phyloP scores from a whole-genome alignment of 2,888 invertebrate genomes.

The Aphidius colemani region DNA sequence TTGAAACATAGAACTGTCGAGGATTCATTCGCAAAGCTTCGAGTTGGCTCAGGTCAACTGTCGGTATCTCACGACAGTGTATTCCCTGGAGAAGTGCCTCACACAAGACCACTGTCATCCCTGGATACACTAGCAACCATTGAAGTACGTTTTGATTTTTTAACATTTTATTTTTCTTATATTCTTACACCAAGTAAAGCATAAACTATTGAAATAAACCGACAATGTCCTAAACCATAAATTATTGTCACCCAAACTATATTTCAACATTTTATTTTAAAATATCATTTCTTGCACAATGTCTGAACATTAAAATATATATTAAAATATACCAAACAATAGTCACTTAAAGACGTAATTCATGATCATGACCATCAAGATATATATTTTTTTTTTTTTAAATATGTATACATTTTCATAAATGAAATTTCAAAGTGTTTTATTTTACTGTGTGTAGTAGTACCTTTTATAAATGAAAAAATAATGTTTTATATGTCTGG shows the following conservation, averaged over 20 bases:
- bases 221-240: not conserved
- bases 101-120: slow-evolving; percentile 54
- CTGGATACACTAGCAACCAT: slow-evolving; percentile 52
- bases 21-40: slow-evolving; percentile 51
- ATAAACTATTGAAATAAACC: not conserved
- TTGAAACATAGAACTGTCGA: slow-evolving; percentile 48
- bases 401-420: not conserved
- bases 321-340: not conserved
- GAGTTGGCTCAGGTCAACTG: slow-evolving; percentile 64
- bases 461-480: too few relatives aligned
- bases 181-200: not conserved
- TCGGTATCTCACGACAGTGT: slow-evolving; percentile 92
- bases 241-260: slow-evolving; percentile 1
- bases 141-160: slow-evolving; percentile 46
- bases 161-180: not conserved
- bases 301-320: not conserved
- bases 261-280: not conserved
- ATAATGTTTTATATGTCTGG: too few relatives aligned
- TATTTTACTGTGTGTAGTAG: too few relatives aligned
- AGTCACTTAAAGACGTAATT: too few relatives aligned
- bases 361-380: too few relatives aligned
- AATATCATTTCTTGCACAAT: not conserved
- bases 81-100: slow-evolving; percentile 74
- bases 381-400: not conserved
- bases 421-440: too few relatives aligned